These are phyloP conservation scores for Smutsia temminckii DNA, from an alignment of 2,797 vertebrate species.

Conservation along the genomic window DNA sequence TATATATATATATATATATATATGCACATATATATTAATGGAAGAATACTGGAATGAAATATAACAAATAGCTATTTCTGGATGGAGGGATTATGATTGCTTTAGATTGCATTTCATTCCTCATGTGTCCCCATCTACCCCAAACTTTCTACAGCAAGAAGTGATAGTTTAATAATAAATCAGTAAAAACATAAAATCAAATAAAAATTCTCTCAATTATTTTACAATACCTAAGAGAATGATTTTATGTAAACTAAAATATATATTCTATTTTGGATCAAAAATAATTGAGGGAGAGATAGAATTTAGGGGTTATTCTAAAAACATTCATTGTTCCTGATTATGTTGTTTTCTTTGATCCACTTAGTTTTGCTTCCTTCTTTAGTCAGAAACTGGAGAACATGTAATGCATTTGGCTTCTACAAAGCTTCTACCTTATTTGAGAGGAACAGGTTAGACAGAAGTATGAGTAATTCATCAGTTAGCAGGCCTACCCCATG, in stretches of 20 bases:
- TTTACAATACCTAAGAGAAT: constrained; percentile 6
- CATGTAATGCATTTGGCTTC: not conserved
- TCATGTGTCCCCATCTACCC: not conserved
- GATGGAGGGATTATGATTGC: not conserved
- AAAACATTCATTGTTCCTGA: not conserved
- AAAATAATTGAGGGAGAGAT: not conserved
- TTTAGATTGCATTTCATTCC: not conserved
- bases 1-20: not conserved
- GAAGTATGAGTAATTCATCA: not conserved
- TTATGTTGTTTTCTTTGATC: not conserved
- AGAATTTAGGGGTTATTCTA: not conserved
- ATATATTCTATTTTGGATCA: not conserved
- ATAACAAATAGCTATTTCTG: not conserved
- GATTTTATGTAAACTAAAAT: not conserved
- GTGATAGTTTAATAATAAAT: not conserved
- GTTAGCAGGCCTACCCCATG: not conserved
- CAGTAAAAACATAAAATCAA: not conserved
- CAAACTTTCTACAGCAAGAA: not conserved
- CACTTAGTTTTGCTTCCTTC: not conserved
- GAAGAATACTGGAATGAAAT: not conserved
- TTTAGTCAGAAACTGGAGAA: not conserved
- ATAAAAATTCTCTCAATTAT: not conserved
- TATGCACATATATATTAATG: not conserved
- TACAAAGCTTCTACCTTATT: not conserved
- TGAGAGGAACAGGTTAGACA: not conserved